These are phyloP conservation scores for Caenorhabditis panamensis DNA, from an alignment of 2,888 invertebrate species.

Conservation along the genomic window DNA sequence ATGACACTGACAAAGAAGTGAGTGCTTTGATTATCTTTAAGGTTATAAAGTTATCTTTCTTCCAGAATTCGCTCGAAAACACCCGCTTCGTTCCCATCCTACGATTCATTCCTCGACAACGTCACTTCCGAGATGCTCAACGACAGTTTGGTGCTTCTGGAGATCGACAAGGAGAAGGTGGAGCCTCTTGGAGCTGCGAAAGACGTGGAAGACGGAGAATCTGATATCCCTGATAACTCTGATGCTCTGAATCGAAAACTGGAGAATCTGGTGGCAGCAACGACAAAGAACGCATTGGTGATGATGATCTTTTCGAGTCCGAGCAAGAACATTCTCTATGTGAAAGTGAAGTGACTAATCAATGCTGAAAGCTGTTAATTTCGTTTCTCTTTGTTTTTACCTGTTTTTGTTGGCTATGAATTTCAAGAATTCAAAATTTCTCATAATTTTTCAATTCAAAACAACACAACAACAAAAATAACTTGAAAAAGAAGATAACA, in stretches of 20 bases:
- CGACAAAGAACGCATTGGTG: constrained; percentile 63
- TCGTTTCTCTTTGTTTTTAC: not conserved
- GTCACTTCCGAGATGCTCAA: constrained; percentile 61
- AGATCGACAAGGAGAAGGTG: constrained; percentile 52
- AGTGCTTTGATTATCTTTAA: constrained; percentile 1
- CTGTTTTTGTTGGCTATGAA: constrained; percentile 3
- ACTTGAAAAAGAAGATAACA: not conserved
- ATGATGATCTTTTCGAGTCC: constrained; percentile 61
- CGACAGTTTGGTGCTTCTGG: constrained; percentile 58
- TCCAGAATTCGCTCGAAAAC: constrained; percentile 46
- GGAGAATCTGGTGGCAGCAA: constrained; percentile 57
- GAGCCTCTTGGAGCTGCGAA: not conserved
- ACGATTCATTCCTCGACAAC: constrained; percentile 51
- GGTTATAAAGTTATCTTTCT: not conserved
- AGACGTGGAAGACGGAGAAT: constrained; percentile 1
- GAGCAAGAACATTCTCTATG: constrained; percentile 40
- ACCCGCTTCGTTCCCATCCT: constrained; percentile 31
- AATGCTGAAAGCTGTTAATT: too few species aligned
- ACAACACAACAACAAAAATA: constrained; percentile 20
- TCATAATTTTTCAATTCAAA: not conserved
- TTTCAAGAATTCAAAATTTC: not conserved
- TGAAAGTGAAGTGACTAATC: constrained; percentile 45
- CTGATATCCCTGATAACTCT: constrained; percentile 12
- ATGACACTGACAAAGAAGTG: constrained; percentile 6
- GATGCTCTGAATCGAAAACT: constrained; percentile 50